A percentile compares a stretch with the other conserved stretches of the same genome.
phyloP scores from a whole-genome alignment of 2,888 invertebrate genomes.

The Lepidochrysops patricia region DNA sequence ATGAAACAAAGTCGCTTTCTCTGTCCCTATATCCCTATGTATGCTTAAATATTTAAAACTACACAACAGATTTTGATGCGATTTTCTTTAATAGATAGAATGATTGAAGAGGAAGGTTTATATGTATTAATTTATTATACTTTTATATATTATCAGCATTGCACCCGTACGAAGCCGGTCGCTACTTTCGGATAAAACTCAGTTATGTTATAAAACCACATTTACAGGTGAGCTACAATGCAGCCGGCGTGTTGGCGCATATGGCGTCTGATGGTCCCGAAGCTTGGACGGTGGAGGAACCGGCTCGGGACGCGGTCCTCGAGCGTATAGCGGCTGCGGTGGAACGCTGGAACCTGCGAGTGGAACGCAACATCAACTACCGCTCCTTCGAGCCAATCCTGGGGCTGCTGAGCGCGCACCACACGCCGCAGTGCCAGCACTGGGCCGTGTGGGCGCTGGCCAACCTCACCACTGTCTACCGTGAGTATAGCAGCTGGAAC shows the following conservation, averaged over 20 bases:
- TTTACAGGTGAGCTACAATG: slow-evolving; percentile 90
- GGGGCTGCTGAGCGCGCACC: slow-evolving; percentile 84
- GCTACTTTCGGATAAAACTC: no score
- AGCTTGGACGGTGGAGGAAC: slow-evolving; percentile 85
- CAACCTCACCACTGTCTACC: slow-evolving; percentile 94
- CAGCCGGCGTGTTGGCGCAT: slow-evolving; percentile 95
- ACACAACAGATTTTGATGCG: no score
- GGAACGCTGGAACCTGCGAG: slow-evolving; percentile 88
- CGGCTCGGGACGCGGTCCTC: slow-evolving; percentile 82
- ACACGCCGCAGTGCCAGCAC: slow-evolving; percentile 93
- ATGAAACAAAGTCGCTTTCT: no score
- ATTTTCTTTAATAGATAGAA: no score
- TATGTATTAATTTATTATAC: no score
- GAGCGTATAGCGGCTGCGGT: slow-evolving; percentile 87
- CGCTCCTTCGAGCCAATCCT: slow-evolving; percentile 94
- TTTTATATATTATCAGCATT: no score
- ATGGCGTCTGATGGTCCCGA: slow-evolving; percentile 93
- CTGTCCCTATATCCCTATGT: no score
- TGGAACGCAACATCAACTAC: slow-evolving; percentile 96
- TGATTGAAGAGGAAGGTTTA: no score
- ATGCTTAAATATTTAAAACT: neutral
- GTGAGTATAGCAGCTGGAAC: slow-evolving; percentile 80
- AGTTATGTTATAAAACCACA: no score
- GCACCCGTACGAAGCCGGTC: no score
- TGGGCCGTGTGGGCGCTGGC: slow-evolving; percentile 99